These are phyloP conservation scores for Syritta pipiens DNA, from an alignment of 2,888 invertebrate species.

Conservation along the genomic window DNA sequence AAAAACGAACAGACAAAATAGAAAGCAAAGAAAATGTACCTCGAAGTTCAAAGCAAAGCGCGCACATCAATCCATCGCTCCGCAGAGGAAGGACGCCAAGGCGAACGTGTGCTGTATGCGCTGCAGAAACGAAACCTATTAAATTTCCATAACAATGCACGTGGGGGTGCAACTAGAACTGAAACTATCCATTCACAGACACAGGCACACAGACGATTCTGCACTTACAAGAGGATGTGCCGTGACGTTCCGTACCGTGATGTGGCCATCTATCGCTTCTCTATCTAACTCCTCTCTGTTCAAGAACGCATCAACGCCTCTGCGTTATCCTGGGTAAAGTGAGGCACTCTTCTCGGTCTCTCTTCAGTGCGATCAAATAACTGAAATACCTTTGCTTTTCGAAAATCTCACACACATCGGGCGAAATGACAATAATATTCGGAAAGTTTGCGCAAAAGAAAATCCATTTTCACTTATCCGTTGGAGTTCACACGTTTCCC, in stretches of 20 bases:
- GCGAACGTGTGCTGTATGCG: conserved; percentile 3
- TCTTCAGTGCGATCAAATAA: conserved; percentile 40
- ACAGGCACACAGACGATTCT: neutral
- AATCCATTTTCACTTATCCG: conserved; percentile 62
- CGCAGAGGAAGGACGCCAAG: conserved; percentile 1
- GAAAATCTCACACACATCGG: conserved; percentile 13
- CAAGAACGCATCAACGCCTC: conserved; percentile 1
- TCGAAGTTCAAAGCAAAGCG: conserved; percentile 35
- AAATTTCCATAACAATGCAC: conserved; percentile 68
- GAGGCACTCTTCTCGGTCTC: too few species aligned
- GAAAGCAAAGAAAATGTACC: conserved; percentile 37
- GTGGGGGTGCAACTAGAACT: conserved; percentile 9
- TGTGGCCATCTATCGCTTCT: conserved; percentile 34
- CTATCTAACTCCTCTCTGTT: neutral
- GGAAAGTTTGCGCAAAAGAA: conserved; percentile 60
- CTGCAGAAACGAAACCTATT: conserved; percentile 39
- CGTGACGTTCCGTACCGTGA: too few species aligned
- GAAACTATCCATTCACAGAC: conserved; percentile 11
- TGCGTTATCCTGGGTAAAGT: conserved; percentile 17
- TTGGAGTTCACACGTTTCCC: conserved; percentile 45
- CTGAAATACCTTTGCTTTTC: conserved; percentile 26
- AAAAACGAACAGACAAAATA: neutral
- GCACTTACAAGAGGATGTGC: conserved; percentile 2
- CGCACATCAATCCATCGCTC: neutral
- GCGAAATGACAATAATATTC: conserved; percentile 54